These are phyloP conservation scores for Bujurquina vittata DNA, from an alignment of 2,113 vertebrate species.

Conservation along the genomic window DNA sequence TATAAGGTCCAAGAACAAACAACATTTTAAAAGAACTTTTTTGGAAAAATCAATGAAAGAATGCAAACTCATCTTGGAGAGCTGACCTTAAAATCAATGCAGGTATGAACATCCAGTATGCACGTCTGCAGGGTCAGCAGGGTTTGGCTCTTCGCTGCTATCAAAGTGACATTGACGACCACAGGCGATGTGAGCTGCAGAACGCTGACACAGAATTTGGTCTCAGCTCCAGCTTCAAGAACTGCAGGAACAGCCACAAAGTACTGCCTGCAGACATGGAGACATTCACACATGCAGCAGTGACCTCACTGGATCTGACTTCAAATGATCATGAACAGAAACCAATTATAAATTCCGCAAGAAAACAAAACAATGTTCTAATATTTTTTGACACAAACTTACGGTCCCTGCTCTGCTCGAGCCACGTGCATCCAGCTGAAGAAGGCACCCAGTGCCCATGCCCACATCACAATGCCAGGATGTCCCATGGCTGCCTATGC, in stretches of 20 bases:
- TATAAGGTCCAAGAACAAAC: background rate
- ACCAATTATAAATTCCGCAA: background rate
- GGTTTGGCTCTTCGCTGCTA: background rate
- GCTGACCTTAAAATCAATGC: conserved; percentile 62
- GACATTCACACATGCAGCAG: background rate
- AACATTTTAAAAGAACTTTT: background rate
- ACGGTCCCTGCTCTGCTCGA: conserved; percentile 38
- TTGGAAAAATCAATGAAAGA: background rate
- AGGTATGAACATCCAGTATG: conserved; percentile 52
- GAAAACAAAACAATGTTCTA: background rate
- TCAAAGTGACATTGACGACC: conserved; percentile 61
- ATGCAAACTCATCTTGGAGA: background rate
- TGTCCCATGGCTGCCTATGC: conserved; percentile 50
- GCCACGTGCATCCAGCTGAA: conserved; percentile 21
- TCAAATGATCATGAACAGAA: background rate
- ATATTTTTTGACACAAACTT: conserved; percentile 31
- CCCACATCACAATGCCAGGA: background rate
- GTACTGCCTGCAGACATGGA: conserved; percentile 53
- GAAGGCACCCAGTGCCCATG: conserved; percentile 43
- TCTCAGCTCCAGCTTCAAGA: conserved; percentile 67
- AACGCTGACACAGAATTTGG: conserved; percentile 68
- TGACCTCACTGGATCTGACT: background rate
- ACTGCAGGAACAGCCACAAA: conserved; percentile 73
- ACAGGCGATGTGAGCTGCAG: conserved; percentile 69
- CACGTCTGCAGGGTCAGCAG: conserved; percentile 35